Evolutionary conservation across 1,140 invertebrate species (phyloP), one percentile per base, ranked within the genome.

Genomic region (Heterodera schachtii): DNA sequence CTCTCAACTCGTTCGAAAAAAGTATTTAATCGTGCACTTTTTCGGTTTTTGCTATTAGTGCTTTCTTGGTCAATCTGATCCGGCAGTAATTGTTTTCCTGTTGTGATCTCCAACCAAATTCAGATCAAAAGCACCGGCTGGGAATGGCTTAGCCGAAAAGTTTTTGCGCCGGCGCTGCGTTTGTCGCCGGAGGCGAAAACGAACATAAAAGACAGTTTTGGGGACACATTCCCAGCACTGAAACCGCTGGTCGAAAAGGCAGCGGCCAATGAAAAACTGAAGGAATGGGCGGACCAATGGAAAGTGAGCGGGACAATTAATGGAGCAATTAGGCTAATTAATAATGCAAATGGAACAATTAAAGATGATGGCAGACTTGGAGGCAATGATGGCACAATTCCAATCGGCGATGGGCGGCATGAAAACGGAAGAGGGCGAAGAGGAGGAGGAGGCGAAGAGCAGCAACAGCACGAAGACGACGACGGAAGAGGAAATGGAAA

Each of bases 351-450:
- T 71, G n/a, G n/a, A n/a, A n/a, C n/a, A n/a, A n/a, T 71, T 31
- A 19, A 71, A 71, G 69, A 46, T 71, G 69, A 71, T 71, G 69
- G 69, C 69, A n/a, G 69, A 71, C n/a, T 71, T 71, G 69, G 69
- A 41, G 44, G 69, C 31, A 21, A 71, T 71, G 69, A 31, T 71
- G n/a, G 7, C 31, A 6, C 21, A 71, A 46, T 5, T 71, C 3
- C 57, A 60, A 6, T 9, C 16, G 57, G 9, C 57, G 13, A 60
- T 16, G 8, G 57, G 19, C 57, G 57, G 57, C 11, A 9, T 60
- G 57, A 60, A 60, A 16, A 16, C 8, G 57, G 47, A 49, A 6
- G 47, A 49, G 47, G 47, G n/a, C n/a, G n/a, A n/a, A n/a, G n/a
- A n/a, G n/a, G n/a, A n/a, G n/a, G n/a, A n/a, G n/a, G n/a, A n/a